Evolutionary conservation across 2,797 vertebrate genomes (phyloP), one percentile per base, ranked within the genome.

Genomic region (Poecilia picta): DNA sequence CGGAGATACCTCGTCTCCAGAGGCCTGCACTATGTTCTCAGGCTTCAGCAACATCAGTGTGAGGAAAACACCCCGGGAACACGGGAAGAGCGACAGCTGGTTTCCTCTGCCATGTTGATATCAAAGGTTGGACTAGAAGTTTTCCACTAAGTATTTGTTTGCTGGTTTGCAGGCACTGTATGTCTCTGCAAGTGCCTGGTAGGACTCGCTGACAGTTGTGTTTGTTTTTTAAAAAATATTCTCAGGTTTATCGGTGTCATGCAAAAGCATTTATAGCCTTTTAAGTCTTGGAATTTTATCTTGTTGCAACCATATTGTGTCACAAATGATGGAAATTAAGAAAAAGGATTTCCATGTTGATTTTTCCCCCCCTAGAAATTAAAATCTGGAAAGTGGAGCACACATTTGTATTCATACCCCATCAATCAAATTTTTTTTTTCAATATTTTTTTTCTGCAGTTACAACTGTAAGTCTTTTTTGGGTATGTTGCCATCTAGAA

Each of bases 1-100:
- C 95, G 95, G 95, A 97, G 96, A 97, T 94, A 94, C 92, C 91
- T 87, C 81, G 92, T 93, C 96, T 96, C 95, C 83, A 93, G 96
- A 96, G 96, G 93, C 91, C 94, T 89, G 91, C 90, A 89, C 92
- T 91, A 80, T 81, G 81, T 86, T 92, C 89, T 90, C 77, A 20
- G 90, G 90, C 88, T 75, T 81, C 85, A 92, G 89, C 76, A 81
- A 82, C 84, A 81, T 83, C 79, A 85, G 81, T 33, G 8, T 62
- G 80, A 87, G 81, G 80, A 80, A 73, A 82, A 73, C 78, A 75
- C 2, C 41, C 79, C 64, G 62, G 62, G 76, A 83, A 64, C 57
- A 73, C 11, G 3, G 51, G 28, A 77, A 53, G 81, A 80, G 74
- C 41, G 76, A 15, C 81, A 81, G 74, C 78, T 85, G 74, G 68